phyloP scores from a whole-genome alignment of 2,888 invertebrate genomes.

The Macaria notata region DNA sequence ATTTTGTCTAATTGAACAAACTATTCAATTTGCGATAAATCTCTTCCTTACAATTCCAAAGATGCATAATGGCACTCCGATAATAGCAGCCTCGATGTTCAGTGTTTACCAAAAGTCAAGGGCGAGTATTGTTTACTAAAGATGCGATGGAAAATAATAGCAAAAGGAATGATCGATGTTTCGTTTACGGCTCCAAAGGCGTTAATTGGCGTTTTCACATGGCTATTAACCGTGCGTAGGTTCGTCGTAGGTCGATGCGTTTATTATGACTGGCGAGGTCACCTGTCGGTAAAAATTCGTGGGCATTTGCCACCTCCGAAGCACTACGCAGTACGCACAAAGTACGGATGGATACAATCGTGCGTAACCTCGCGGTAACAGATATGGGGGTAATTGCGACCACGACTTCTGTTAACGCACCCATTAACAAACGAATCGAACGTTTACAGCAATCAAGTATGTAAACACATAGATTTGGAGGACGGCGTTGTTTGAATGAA shows the following conservation, averaged over 20 bases:
- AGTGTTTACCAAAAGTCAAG: constrained; percentile 63
- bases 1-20: constrained; percentile 32
- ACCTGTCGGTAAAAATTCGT: constrained; percentile 35
- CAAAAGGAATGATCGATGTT: constrained; percentile 34
- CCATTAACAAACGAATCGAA: constrained; percentile 37
- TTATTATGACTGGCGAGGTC: constrained; percentile 40
- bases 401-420: constrained; percentile 27
- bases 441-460: constrained; percentile 42
- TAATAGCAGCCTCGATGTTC: constrained; percentile 51
- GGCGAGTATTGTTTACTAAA: constrained; percentile 61
- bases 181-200: constrained; percentile 39
- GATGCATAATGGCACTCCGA: constrained; percentile 53
- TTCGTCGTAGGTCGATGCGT: constrained; percentile 32
- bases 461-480: constrained; percentile 41
- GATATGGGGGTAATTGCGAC: constrained; percentile 36
- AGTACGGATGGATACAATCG: constrained; percentile 37
- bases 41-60: constrained; percentile 51
- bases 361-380: constrained; percentile 46
- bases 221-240: constrained; percentile 41
- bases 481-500: constrained; percentile 33
- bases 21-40: constrained; percentile 32
- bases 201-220: constrained; percentile 49
- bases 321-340: constrained; percentile 1
- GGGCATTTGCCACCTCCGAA: constrained; percentile 32
- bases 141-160: constrained; percentile 29